A percentile compares a stretch with the other conserved stretches of the same genome.
These are phyloP conservation scores for Nycticryphes semicollaris DNA, from an alignment of 2,113 vertebrate genomes.

Conservation along the genomic window DNA sequence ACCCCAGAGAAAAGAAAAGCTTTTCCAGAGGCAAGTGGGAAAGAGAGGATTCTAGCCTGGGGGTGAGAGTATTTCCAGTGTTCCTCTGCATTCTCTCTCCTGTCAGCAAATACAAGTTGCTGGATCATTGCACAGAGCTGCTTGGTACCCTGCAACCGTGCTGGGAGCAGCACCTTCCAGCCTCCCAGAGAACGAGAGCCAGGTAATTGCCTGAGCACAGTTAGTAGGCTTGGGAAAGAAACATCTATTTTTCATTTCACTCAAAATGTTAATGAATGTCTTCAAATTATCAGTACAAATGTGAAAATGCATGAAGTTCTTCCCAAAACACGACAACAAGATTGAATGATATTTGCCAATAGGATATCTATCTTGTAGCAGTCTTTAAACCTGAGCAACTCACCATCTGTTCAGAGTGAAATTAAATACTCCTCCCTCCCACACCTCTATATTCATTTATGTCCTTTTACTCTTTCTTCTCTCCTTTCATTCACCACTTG, in stretches of 20 bases:
- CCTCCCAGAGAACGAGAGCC: accelerated
- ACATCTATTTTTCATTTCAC: neutral
- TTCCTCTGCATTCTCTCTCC: neutral
- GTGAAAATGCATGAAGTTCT: neutral
- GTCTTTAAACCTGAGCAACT: neutral
- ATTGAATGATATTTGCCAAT: neutral
- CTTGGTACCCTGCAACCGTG: neutral
- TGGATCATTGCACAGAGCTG: neutral
- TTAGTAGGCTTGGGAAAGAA: neutral
- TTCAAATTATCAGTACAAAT: neutral
- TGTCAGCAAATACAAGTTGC: neutral
- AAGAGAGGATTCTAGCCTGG: neutral
- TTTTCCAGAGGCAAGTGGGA: neutral
- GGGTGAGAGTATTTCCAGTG: neutral
- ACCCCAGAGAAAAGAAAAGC: neutral
- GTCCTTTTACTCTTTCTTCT: neutral
- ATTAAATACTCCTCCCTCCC: neutral
- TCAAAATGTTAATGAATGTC: neutral
- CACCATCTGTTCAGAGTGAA: neutral
- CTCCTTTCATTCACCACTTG: neutral
- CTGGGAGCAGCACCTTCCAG: neutral
- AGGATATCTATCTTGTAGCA: neutral
- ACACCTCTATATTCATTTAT: neutral
- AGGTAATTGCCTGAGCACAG: neutral
- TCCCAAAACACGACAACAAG: neutral